Percentiles rank a stretch among this genome's conserved stretches.
Evolutionary conservation across 2,113 vertebrate species (phyloP).

Genomic region (Malaclemys terrapin): DNA sequence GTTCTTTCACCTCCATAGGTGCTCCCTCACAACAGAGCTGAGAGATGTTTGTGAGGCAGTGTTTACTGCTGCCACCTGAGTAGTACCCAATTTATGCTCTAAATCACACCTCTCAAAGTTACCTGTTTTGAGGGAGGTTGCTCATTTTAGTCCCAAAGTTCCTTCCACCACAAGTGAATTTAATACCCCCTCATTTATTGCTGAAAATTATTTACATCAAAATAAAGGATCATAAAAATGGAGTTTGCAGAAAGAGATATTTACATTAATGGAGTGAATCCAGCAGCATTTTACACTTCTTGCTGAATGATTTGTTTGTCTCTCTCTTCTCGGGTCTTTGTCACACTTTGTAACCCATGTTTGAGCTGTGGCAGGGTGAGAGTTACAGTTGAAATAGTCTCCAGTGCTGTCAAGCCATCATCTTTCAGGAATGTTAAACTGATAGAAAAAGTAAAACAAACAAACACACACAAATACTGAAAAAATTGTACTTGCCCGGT

Average conservation of each 20-base stretch:
- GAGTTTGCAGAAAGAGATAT: background rate
- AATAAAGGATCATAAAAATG: background rate
- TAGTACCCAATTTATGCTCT: too few species aligned
- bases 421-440: background rate
- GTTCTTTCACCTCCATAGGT: background rate
- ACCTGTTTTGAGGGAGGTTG: background rate
- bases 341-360: background rate
- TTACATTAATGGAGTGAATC: background rate
- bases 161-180: background rate
- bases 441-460: background rate
- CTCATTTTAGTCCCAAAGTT: background rate
- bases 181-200: background rate
- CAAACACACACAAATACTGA: background rate
- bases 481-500: background rate
- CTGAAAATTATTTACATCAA: background rate
- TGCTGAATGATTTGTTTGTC: background rate
- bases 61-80: background rate
- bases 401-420: background rate
- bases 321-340: background rate
- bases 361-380: background rate
- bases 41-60: background rate
- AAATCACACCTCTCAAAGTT: background rate
- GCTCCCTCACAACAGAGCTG: background rate
- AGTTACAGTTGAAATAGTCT: background rate
- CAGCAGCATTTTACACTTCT: background rate